Base-by-base conservation (phyloP, 2,797 vertebrate genomes). In the Chrysocyon brachyurus region DNA sequence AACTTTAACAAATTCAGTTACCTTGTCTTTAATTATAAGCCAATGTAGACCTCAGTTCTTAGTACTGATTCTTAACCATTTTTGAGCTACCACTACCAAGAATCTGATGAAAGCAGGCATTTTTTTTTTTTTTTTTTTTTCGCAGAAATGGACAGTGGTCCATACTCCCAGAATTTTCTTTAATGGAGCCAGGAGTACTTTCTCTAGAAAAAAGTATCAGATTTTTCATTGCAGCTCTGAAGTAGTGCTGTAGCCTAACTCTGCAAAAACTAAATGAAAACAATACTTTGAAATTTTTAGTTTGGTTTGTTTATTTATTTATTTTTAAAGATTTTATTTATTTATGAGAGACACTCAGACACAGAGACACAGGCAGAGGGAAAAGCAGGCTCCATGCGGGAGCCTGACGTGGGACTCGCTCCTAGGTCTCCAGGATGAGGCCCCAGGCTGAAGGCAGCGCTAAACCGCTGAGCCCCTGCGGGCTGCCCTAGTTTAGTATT, bases 161-260 rank as follows among this genome's bases (percentile, higher is more conserved):
- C 24, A 49, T 70, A 94, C 59, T 96, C 11, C 70, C 11, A 61
- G 31, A 92, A 33, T 75, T 93, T 81, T 91, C 15, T 79, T 77
- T 93, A 79, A 73, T 72, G 68, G 26, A 46, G 8, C 17, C 17
- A 91, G 11, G 66, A 86, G 8, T 33, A 28, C 59, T 93, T 90
- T 33, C 52, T 93, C 14, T 82, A 78, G 26, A 59, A 83, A 86
- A 87, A 63, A 24, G 19, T 84, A 78, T 49, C 46, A 73, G 12
- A 64, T 68, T 86, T 68, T 46, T 28, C 8, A 59, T 6, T 73
- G 26, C 12, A 92, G 15, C 73, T 92, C 0, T 81, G 49, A 90
- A 91, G 54, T 82, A 77, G 9, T 90, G n/a, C 26, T 93, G 3
- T 1, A 59, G 6, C 16, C 83, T 10, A 90, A 28, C 59, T 94